Conservation (phyloP, 2,797 vertebrate species). For the Lindbergichthys nudifrons region DNA sequence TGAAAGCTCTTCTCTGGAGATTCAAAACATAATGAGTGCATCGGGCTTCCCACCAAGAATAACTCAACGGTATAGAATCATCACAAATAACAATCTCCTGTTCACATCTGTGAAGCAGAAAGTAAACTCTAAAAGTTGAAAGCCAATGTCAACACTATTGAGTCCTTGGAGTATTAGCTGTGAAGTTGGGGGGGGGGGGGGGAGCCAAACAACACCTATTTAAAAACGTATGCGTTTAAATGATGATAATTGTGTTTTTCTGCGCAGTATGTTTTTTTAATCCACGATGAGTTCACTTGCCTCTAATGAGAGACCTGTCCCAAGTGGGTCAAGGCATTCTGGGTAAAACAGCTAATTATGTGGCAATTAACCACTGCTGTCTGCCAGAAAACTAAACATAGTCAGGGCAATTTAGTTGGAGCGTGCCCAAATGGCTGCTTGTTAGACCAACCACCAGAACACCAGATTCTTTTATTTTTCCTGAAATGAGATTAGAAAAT, state of each 20-base stretch:
- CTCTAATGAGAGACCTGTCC: slow-evolving; percentile 86
- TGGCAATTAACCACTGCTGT: slow-evolving; percentile 84
- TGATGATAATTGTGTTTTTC: slow-evolving; percentile 75
- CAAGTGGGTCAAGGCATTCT: slow-evolving; percentile 81
- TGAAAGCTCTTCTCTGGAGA: background rate
- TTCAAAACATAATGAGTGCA: background rate
- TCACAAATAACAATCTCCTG: slow-evolving; percentile 16
- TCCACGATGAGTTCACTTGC: slow-evolving; percentile 60
- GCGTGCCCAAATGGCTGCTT: slow-evolving; percentile 67
- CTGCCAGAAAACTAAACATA: slow-evolving; percentile 81
- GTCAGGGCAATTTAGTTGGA: slow-evolving; percentile 74
- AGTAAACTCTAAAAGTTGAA: slow-evolving; percentile 66
- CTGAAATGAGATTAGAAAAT: slow-evolving; percentile 50
- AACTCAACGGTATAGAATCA: slow-evolving; percentile 8
- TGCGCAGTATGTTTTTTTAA: slow-evolving; percentile 59
- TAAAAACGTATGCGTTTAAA: slow-evolving; percentile 60
- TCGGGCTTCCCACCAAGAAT: background rate
- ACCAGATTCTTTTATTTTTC: slow-evolving; percentile 56
- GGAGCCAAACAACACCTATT: slow-evolving; percentile 69
- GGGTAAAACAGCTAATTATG: slow-evolving; percentile 85
- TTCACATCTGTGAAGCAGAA: slow-evolving; percentile 42
- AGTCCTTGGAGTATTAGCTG: slow-evolving; percentile 50
- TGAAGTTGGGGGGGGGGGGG: slow-evolving; percentile 25
- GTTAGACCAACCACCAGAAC: slow-evolving; percentile 59
- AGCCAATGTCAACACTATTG: slow-evolving; percentile 36